Percentiles rank a stretch among this genome's conserved stretches.
phyloP scores from a whole-genome alignment of 2,888 invertebrate species.

The Cistogaster globosa region DNA sequence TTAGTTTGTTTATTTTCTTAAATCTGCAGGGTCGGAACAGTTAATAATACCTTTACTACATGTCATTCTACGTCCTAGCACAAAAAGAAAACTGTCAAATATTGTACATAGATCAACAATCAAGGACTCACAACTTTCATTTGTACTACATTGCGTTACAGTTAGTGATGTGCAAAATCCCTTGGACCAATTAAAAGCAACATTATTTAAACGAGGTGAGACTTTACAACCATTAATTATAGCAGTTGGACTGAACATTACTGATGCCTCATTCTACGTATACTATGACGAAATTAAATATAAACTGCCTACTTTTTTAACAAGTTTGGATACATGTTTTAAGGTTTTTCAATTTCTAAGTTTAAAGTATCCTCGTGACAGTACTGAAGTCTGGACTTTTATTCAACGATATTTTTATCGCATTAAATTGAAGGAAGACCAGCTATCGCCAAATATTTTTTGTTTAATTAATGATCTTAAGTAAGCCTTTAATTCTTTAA shows the following conservation, averaged over 20 bases:
- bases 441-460: slow-evolving; percentile 22
- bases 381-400: slow-evolving; percentile 16
- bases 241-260: slow-evolving; percentile 15
- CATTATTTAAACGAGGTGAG: slow-evolving; percentile 9
- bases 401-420: slow-evolving; percentile 16
- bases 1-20: background rate
- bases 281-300: slow-evolving; percentile 26
- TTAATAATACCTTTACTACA: slow-evolving; percentile 11
- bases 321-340: slow-evolving; percentile 25
- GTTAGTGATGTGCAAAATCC: slow-evolving; percentile 14
- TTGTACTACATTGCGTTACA: slow-evolving; percentile 11
- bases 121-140: slow-evolving; percentile 18
- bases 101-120: slow-evolving; percentile 16
- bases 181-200: slow-evolving; percentile 1
- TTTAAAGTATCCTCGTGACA: slow-evolving; percentile 20
- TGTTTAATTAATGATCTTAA: slow-evolving; percentile 16
- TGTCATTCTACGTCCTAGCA: slow-evolving; percentile 21
- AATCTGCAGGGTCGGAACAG: slow-evolving; percentile 6
- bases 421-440: background rate
- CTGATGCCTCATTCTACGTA: slow-evolving; percentile 20
- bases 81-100: slow-evolving; percentile 5
- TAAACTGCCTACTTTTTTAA: slow-evolving; percentile 6
- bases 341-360: slow-evolving; percentile 18
- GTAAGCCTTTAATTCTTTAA: background rate
- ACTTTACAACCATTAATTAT: slow-evolving; percentile 22